Evolutionary conservation across 2,888 invertebrate genomes (phyloP), one percentile per base, ranked within the genome.

Genomic region (Hypercompe scribonia): DNA sequence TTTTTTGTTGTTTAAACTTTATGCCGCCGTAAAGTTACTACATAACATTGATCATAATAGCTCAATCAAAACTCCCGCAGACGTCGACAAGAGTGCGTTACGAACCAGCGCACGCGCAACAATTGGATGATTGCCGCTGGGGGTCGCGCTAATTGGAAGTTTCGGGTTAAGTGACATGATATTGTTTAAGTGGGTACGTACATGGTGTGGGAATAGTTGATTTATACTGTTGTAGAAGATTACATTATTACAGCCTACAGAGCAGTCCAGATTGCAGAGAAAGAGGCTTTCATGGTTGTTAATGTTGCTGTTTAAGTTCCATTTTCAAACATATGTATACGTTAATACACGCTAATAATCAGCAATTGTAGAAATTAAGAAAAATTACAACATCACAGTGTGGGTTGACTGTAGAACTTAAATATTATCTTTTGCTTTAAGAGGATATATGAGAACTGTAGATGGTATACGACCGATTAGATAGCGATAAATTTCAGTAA

Each of bases 101-200:
- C 71, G 72, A 65, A 73, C 50, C 70, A 72, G 84, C 84, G 85
- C 85, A 78, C 80, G 86, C 87, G 84, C 85, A 76, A 70, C 83
- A 87, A 88, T 88, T 88, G 87, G 81, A 88, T 86, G 84, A 89
- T 85, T 86, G 84, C 76, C 73, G 75, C 73, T 78, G 82, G 84
- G 66, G 88, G 86, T 86, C 87, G 77, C 76, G 77, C 80, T 87
- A 88, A 87, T 88, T 87, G 80, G 73, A 76, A 74, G 74, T 84
- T 88, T 83, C 76, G 78, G 78, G 71, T 78, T 80, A 81, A 84
- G 72, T 76, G 78, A 69, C 78, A 76, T 69, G 69, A 77, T 78
- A 75, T 77, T 74, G 70, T 70, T 76, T 65, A 71, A 81, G 68
- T 78, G 77, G n/a, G 58, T n/a, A 63, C 70, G 58, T n/a, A 63